phyloP scores from a whole-genome alignment of 1,140 invertebrate species.

The Eumaeus atala region DNA sequence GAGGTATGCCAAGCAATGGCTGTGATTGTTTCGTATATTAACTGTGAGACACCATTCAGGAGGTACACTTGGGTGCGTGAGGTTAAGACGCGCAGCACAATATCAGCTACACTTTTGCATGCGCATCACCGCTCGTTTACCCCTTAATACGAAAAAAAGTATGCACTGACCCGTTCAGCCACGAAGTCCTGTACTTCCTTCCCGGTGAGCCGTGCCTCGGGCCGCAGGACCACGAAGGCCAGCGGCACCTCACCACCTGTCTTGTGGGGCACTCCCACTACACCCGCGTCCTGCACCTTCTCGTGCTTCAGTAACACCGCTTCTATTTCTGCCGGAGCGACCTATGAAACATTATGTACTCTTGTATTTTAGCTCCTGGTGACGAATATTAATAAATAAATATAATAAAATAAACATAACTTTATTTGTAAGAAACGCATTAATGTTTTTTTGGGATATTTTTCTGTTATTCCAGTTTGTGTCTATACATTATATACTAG shows the following conservation, averaged over 20 bases:
- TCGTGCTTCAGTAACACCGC: slow-evolving; percentile 81
- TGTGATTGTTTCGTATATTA: too few relatives aligned
- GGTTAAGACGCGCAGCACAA: too few relatives aligned
- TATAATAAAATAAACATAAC: too few relatives aligned
- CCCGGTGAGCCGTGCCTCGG: slow-evolving; percentile 58
- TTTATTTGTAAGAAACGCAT: too few relatives aligned
- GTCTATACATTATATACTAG: too few relatives aligned
- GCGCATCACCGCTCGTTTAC: not conserved
- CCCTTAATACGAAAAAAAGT: slow-evolving; percentile 2
- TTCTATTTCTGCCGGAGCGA: slow-evolving; percentile 88
- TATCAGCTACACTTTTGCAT: too few relatives aligned
- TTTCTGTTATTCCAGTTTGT: too few relatives aligned
- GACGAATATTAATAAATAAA: too few relatives aligned
- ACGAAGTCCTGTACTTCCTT: slow-evolving; percentile 75
- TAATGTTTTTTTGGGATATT: too few relatives aligned
- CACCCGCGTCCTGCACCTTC: slow-evolving; percentile 81
- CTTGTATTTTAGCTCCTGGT: not conserved
- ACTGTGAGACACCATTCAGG: too few relatives aligned
- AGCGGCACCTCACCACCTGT: slow-evolving; percentile 80
- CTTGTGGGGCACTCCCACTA: slow-evolving; percentile 82
- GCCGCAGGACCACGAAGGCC: slow-evolving; percentile 77
- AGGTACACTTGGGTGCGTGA: too few relatives aligned
- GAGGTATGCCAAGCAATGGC: too few relatives aligned
- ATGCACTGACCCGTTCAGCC: slow-evolving; percentile 50
- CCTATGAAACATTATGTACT: slow-evolving; percentile 58